Base-by-base conservation (phyloP, 1,140 invertebrate genomes). In the Pachypeltis micranthus region DNA sequence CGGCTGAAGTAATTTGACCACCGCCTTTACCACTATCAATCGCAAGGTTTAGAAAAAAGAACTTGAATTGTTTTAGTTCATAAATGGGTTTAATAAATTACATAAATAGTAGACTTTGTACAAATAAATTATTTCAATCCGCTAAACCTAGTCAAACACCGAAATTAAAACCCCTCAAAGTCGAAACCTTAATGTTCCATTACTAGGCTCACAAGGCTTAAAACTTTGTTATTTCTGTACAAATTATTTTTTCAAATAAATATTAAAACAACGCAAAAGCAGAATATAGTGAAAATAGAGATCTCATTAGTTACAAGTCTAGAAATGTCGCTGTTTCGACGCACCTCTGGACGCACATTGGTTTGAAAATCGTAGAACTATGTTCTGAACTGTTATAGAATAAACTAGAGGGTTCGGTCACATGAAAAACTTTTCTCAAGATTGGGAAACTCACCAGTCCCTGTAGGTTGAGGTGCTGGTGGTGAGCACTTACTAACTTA, bases 61-160 rank as follows among this genome's bases (percentile, higher is more conserved):
- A n/a, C n/a, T n/a, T n/a, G n/a, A n/a, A n/a, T n/a, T n/a, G n/a
- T n/a, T n/a, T n/a, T n/a, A n/a, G n/a, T n/a, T n/a, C n/a, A n/a
- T n/a, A n/a, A n/a, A n/a, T n/a, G n/a, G n/a, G n/a, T 51, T 51
- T 51, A 51, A 16, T 51, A 51, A 51, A 51, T 51, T 51, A 51
- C 47, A 51, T 51, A 51, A 51, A 51, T 51, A 51, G 21, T 4
- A 51, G 4, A 51, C 47, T 51, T 10, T 51, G 47, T 51, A 51
- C 47, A 51, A 51, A 51, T 51, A 51, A 51, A 51, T 51, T 51
- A 51, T 16, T 51, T 51, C 16, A 39, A n/a, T n/a, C 47, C 19
- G 12, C 4, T 16, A 51, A 51, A 10, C 4, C 7, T 51, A 51
- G 23, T 10, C 47, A 51, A 51, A 51, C 47, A 51, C 47, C 47